Evolutionary conservation across 1,140 invertebrate species (phyloP).

Genomic region (Chlorops oryzae): DNA sequence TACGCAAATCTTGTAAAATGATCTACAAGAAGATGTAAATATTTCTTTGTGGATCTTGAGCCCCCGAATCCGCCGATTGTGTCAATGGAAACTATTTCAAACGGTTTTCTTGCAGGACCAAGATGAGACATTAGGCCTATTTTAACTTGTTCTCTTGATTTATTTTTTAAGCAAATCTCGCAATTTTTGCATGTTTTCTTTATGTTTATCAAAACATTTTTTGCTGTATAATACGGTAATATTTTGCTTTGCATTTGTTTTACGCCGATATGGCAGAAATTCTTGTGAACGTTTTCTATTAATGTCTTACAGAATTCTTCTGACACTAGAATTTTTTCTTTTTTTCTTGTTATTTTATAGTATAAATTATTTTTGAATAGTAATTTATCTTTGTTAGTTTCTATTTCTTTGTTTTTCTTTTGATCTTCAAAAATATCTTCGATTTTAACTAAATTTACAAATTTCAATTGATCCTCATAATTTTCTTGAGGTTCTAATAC

Average conservation of each 20-base stretch:
- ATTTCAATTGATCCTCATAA: slow-evolving; percentile 28
- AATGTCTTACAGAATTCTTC: slow-evolving; percentile 16
- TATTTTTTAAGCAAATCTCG: slow-evolving; percentile 45
- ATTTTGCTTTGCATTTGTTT: slow-evolving; percentile 27
- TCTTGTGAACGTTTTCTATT: slow-evolving; percentile 20
- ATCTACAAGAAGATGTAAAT: slow-evolving; percentile 28
- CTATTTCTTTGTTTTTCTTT: too few species aligned
- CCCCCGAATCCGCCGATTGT: slow-evolving; percentile 37
- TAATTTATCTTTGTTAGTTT: slow-evolving; percentile 28
- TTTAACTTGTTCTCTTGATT: slow-evolving; percentile 34
- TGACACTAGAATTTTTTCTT: slow-evolving; percentile 21
- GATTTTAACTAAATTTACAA: slow-evolving; percentile 32
- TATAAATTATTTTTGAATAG: too few species aligned
- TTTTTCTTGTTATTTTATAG: too few species aligned
- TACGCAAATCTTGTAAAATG: slow-evolving; percentile 34
- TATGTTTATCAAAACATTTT: slow-evolving; percentile 15
- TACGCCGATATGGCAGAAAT: slow-evolving; percentile 21
- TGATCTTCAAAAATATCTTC: slow-evolving; percentile 22
- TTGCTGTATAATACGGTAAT: slow-evolving; percentile 19
- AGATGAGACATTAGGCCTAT: slow-evolving; percentile 37
- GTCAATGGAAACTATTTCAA: slow-evolving; percentile 36
- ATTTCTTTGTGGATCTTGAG: slow-evolving; percentile 30
- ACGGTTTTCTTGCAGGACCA: slow-evolving; percentile 33
- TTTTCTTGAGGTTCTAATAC: slow-evolving; percentile 33
- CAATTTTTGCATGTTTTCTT: slow-evolving; percentile 26